Base-by-base conservation (phyloP, 2,888 invertebrate species). In the Punctoribates punctum region DNA sequence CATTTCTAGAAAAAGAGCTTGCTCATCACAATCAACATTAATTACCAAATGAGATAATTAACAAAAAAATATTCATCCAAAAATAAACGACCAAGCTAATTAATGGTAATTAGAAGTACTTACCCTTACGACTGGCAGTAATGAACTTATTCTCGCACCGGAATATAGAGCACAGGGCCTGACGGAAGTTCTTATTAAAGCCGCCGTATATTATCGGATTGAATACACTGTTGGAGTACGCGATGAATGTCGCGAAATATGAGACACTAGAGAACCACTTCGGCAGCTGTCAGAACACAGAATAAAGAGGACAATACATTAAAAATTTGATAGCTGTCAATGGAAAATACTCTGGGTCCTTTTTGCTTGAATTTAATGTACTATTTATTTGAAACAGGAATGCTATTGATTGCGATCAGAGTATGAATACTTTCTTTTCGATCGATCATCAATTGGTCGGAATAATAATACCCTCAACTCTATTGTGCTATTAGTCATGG, bases 151-250 rank as follows among this genome's bases (percentile, higher is more conserved):
- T n/a, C 1, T 70, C 20, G 20, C 70, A 70, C 25, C 46, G 15
- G 70, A 70, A 70, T 70, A 70, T 70, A 13, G 70, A 70, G 42
- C 77, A 77, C 17, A 81, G 80, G 81, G 84, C 84, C 82, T 83
- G 82, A 75, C 83, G 82, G 78, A 84, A 85, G 73, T 84, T 84
- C 75, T 83, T 83, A 78, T 84, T 84, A 78, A 85, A 84, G 6
- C 84, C 84, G 8, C 84, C 83, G 79, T 85, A 85, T 57, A 85
- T 83, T 62, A 84, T 79, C 0, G 85, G 85, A 78, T 85, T 85
- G 27, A 84, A 79, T 51, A 83, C 83, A 77, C 84, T 84, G 81
- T 85, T 84, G 42, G 83, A 81, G 75, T 83, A 84, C 13, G 84
- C 84, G 48, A 84, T 80, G 75, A 82, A 83, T 73, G 82, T 82